These are phyloP conservation scores for Chrysaora quinquecirrha DNA, from an alignment of 30 jellyfish, hydroid and myxozoan genomes.

Conservation along the genomic window DNA sequence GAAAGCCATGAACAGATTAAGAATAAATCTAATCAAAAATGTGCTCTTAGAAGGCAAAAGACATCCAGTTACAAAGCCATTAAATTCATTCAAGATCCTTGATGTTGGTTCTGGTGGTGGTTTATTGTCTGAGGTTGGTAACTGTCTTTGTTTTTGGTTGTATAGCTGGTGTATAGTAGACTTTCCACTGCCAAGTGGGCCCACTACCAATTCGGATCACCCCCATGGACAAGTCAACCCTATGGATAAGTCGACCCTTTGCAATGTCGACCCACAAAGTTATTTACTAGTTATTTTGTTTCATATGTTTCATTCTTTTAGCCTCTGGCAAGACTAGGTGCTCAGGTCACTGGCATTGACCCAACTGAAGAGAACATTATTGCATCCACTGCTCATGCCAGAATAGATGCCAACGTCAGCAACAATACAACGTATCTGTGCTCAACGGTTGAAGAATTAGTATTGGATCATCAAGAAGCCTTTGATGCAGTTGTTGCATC, in stretches of 20 bases:
- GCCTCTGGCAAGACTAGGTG: slow-evolving; percentile 98
- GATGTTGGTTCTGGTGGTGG: slow-evolving; percentile 99
- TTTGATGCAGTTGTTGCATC: slow-evolving; percentile 97
- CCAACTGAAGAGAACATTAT: slow-evolving; percentile 60
- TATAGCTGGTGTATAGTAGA: too few species aligned
- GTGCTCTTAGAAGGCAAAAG: slow-evolving; percentile 12
- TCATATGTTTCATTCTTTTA: too few species aligned
- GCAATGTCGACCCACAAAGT: too few species aligned
- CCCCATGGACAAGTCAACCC: too few species aligned
- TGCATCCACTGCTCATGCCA: slow-evolving; percentile 70
- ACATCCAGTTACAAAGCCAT: slow-evolving; percentile 38
- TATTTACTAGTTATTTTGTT: too few species aligned
- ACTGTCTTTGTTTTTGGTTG: too few species aligned
- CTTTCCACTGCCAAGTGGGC: too few species aligned
- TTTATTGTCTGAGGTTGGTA: slow-evolving; percentile 84
- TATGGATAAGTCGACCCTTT: too few species aligned
- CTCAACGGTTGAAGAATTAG: slow-evolving; percentile 77
- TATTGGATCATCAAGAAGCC: slow-evolving; percentile 27
- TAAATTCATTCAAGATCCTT: slow-evolving; percentile 60
- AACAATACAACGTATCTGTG: slow-evolving; percentile 60
- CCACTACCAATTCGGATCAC: too few species aligned
- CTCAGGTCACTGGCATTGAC: slow-evolving; percentile 90
- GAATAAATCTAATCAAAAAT: slow-evolving; percentile 76
- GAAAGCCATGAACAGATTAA: slow-evolving; percentile 75
- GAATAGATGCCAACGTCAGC: slow-evolving; percentile 46